Evolutionary conservation across 2,113 vertebrate species (phyloP).

Genomic region (Ophthalmolycus amberensis): DNA sequence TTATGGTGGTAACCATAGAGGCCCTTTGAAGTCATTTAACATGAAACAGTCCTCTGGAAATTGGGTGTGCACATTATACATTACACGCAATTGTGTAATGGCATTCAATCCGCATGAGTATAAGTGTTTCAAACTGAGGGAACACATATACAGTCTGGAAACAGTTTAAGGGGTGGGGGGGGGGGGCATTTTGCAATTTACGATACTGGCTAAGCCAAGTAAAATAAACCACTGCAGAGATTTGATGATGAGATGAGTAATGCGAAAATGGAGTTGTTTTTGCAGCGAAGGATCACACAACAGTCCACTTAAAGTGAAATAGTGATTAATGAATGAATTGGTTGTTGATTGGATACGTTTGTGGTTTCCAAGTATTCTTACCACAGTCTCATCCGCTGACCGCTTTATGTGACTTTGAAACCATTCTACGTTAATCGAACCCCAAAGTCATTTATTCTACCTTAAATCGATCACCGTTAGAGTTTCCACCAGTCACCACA

Average conservation of each 20-base stretch:
- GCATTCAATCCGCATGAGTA: constrained; percentile 54
- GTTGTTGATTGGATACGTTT: constrained; percentile 9
- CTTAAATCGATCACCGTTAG: constrained; percentile 17
- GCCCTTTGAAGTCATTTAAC: constrained; percentile 65
- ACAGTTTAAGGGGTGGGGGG: constrained; percentile 53
- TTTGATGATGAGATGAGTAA: constrained; percentile 72
- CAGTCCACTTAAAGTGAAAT: constrained; percentile 22
- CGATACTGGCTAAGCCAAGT: constrained; percentile 52
- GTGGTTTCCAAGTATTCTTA: not conserved
- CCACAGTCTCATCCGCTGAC: constrained; percentile 1
- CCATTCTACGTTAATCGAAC: constrained; percentile 8
- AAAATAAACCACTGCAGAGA: constrained; percentile 72
- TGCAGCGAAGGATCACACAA: constrained; percentile 43
- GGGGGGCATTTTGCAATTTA: constrained; percentile 64
- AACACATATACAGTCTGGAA: constrained; percentile 70
- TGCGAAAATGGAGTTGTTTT: constrained; percentile 55
- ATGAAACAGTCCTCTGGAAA: constrained; percentile 61
- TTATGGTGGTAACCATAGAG: constrained; percentile 58
- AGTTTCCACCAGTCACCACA: constrained; percentile 25
- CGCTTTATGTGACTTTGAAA: constrained; percentile 24
- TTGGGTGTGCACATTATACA: constrained; percentile 58
- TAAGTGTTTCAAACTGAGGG: constrained; percentile 59
- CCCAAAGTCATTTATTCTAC: not conserved
- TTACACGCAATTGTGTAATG: constrained; percentile 67
- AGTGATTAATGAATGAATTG: constrained; percentile 18